phyloP scores from a whole-genome alignment of 2,113 vertebrate species.

The Calypte anna region DNA sequence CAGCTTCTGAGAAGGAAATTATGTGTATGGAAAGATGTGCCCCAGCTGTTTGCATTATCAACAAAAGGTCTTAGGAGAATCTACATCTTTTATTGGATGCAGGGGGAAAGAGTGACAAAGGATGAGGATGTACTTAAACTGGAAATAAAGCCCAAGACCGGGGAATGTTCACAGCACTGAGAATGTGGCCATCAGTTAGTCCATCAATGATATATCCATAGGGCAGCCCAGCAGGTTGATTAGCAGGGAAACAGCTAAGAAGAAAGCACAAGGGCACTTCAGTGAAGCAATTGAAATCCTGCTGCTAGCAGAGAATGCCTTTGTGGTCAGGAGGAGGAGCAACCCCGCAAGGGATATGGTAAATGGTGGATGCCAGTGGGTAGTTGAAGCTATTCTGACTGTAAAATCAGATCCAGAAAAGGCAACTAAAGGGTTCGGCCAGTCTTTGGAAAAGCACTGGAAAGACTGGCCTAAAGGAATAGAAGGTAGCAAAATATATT shows the following conservation, averaged over 20 bases:
- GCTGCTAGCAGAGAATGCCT: background rate
- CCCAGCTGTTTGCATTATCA: background rate
- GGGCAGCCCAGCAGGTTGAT: background rate
- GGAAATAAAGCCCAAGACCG: background rate
- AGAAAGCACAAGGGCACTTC: background rate
- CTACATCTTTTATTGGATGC: no score
- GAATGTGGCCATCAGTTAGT: background rate
- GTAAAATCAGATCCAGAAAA: background rate
- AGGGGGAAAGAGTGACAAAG: no score
- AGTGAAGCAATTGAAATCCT: background rate
- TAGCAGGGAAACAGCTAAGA: background rate
- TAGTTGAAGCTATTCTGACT: background rate
- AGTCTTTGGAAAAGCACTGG: background rate
- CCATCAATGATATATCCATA: no score
- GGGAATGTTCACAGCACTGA: background rate
- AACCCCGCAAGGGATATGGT: fast-evolving
- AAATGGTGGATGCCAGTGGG: background rate
- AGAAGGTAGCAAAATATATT: background rate
- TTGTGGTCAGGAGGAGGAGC: background rate
- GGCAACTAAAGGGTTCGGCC: fast-evolving
- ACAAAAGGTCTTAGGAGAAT: no score
- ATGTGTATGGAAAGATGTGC: background rate
- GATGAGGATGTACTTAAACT: no score
- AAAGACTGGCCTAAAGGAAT: background rate
- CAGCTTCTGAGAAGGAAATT: background rate